phyloP scores from a whole-genome alignment of 2,113 vertebrate genomes.

The Corythornis cristatus region DNA sequence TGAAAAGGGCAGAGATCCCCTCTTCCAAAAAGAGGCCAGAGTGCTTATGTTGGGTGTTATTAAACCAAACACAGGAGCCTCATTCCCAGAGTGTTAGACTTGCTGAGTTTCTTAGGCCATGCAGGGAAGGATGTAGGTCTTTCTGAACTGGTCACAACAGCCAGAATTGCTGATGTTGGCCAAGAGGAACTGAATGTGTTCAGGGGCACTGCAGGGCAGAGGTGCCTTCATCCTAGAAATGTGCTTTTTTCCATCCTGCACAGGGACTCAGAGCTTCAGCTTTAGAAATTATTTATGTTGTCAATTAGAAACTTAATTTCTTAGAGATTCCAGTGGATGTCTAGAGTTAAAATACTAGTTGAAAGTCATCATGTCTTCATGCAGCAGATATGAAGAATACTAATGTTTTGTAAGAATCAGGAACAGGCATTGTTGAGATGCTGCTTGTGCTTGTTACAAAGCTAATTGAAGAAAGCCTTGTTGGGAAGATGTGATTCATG shows the following conservation, averaged over 20 bases:
- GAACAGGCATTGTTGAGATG: not conserved
- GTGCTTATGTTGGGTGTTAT: not conserved
- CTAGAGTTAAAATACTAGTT: not conserved
- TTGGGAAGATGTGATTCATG: not conserved
- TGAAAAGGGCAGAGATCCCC: not conserved
- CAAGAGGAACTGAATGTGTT: not conserved
- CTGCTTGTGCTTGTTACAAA: not conserved
- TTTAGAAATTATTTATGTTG: not conserved
- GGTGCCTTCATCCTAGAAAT: not conserved
- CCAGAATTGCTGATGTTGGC: not conserved
- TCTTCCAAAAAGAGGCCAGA: not conserved
- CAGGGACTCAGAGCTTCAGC: not conserved
- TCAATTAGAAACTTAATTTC: not conserved
- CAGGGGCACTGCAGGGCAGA: not conserved
- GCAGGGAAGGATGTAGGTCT: not conserved
- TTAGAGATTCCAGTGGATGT: not conserved
- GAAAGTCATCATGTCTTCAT: not conserved
- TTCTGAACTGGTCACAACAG: not conserved
- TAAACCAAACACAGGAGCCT: not conserved
- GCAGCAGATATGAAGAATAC: not conserved
- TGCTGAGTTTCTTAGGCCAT: not conserved
- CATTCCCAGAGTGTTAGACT: not conserved
- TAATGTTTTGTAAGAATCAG: not conserved
- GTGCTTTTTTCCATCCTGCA: not conserved
- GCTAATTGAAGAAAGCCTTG: not conserved